phyloP scores from a whole-genome alignment of 2,797 vertebrate genomes.

The Cryptoblepharus egeriae region DNA sequence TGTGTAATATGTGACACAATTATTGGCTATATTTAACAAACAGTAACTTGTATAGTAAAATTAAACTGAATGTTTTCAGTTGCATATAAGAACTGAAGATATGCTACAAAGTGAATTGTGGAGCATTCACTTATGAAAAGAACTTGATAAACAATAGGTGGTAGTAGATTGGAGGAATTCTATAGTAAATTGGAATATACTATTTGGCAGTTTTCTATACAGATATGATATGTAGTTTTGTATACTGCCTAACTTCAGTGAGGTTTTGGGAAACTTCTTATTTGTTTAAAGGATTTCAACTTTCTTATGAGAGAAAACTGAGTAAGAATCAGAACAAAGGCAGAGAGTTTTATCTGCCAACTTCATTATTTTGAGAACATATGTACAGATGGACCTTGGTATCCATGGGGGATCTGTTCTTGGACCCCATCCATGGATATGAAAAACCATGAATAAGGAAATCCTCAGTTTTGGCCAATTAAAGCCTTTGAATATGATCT shows the following conservation, averaged over 20 bases:
- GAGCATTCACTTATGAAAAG: background rate
- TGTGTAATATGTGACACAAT: background rate
- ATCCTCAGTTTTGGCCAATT: too few relatives aligned
- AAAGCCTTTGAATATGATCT: too few relatives aligned
- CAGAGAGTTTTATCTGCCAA: background rate
- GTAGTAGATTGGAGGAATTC: background rate
- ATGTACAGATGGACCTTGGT: background rate
- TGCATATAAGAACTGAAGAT: too few relatives aligned
- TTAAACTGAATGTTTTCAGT: background rate
- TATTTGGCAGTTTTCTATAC: background rate
- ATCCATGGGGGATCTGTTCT: too few relatives aligned
- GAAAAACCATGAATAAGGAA: too few relatives aligned
- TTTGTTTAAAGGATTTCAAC: background rate
- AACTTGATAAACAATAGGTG: background rate
- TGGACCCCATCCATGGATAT: too few relatives aligned
- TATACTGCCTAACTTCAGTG: background rate
- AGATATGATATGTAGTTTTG: background rate
- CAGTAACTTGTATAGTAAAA: too few relatives aligned
- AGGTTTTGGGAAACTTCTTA: background rate
- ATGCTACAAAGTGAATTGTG: too few relatives aligned
- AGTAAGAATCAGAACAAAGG: constrained; percentile 27
- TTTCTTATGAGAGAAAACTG: background rate
- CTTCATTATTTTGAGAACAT: constrained; percentile 26
- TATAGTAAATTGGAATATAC: background rate
- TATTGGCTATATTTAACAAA: too few relatives aligned